phyloP scores from a whole-genome alignment of 2,113 vertebrate genomes.

The Polypterus senegalus region DNA sequence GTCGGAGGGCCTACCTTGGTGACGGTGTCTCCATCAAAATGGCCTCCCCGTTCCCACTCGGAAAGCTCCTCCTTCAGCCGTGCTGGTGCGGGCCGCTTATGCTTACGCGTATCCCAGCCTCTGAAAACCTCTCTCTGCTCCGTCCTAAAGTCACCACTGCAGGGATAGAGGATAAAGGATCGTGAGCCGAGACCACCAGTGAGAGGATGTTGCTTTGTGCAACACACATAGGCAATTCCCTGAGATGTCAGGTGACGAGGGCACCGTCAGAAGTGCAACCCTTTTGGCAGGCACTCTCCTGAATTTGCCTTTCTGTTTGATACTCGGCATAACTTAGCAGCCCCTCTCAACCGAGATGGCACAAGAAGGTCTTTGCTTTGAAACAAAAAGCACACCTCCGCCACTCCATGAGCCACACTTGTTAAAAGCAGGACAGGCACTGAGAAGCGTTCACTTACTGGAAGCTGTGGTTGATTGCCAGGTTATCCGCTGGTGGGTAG shows the following conservation, averaged over 20 bases:
- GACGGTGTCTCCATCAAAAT: conserved; percentile 15
- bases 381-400: too few species aligned
- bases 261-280: too few species aligned
- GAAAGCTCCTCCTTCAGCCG: conserved; percentile 12
- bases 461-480: conserved; percentile 46
- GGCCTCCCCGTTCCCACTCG: conserved; percentile 4
- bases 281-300: too few species aligned
- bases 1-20: conserved; percentile 21
- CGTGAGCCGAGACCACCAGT: too few species aligned
- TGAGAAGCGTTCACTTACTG: conserved; percentile 23
- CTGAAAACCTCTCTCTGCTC: conserved; percentile 39
- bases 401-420: too few species aligned
- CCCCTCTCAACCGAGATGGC: too few species aligned
- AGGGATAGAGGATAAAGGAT: conserved; percentile 5
- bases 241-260: too few species aligned
- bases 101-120: conserved; percentile 27
- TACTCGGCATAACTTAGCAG: too few species aligned
- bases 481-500: conserved; percentile 45
- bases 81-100: conserved; percentile 7
- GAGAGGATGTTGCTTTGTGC: too few species aligned
- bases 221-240: too few species aligned
- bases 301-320: too few species aligned
- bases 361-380: too few species aligned
- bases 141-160: conserved; percentile 43
- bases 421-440: not conserved